Percentiles rank a stretch among this genome's conserved stretches.
Conservation (phyloP, 2,797 vertebrate species). For the Holocentrus rufus region DNA sequence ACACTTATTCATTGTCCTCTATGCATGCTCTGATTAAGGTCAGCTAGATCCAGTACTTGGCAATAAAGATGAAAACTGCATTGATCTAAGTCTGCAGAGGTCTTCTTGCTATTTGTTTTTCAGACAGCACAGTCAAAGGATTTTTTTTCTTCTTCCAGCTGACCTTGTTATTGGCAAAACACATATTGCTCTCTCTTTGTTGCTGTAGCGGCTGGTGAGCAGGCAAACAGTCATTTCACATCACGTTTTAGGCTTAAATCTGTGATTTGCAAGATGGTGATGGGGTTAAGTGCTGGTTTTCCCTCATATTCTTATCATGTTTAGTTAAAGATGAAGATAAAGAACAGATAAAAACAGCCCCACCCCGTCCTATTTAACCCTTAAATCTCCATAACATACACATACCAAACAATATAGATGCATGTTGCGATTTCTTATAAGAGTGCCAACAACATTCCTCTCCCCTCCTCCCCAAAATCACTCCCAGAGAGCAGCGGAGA, state of each 20-base stretch:
- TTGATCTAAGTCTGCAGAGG: slow-evolving; percentile 42
- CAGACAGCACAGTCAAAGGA: slow-evolving; percentile 25
- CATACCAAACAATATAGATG: background rate
- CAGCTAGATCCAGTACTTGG: slow-evolving; percentile 46
- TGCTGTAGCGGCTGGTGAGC: slow-evolving; percentile 20
- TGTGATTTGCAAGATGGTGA: background rate
- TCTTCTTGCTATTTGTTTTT: slow-evolving; percentile 38
- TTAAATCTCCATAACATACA: background rate
- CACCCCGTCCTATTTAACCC: background rate
- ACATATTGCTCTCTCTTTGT: slow-evolving; percentile 3
- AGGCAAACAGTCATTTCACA: slow-evolving; percentile 3
- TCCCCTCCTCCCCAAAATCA: background rate
- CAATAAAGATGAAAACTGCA: slow-evolving; percentile 48
- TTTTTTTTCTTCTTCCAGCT: slow-evolving; percentile 17
- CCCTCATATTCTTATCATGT: background rate
- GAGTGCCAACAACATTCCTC: background rate
- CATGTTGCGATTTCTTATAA: slow-evolving; percentile 1
- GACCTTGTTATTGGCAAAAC: slow-evolving; percentile 46
- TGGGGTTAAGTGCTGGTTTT: background rate
- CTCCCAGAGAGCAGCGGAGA: background rate
- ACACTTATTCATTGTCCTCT: slow-evolving; percentile 47
- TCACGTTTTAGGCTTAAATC: background rate
- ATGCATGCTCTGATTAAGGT: slow-evolving; percentile 63
- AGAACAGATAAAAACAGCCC: background rate
- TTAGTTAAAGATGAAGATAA: background rate